Base-by-base conservation (phyloP, 1,140 invertebrate species). In the Heterodera schachtii region DNA sequence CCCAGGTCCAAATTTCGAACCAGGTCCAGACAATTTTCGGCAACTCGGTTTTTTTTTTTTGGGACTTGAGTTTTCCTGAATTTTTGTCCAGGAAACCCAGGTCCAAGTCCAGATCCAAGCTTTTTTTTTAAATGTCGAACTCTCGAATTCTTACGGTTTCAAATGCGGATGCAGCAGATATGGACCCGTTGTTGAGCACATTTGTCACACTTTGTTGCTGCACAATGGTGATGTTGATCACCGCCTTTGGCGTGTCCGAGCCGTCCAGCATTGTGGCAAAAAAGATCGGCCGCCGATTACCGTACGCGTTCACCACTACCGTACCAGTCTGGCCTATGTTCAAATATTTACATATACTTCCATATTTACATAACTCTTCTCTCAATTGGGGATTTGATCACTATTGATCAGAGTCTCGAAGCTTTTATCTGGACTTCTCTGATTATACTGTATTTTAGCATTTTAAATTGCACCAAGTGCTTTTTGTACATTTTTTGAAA, bases 291-390 rank as follows among this genome's bases (percentile, higher is more conserved):
- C 77, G 69, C 5, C 85, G 64, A 31, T 75, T 85, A 0, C 85
- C 84, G 80, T 86, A 85, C 60, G 85, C 75, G 44, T 79, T 67
- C 9, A 84, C 84, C 21, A 66, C 47, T 6, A 85, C 85, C 46
- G 49, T 57, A 7, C 84, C 84, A 11, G 84, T 86, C 52, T 82
- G 69, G 16, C 84, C 84, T 83, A 41, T 9, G 6, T 31, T 69
- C 6, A 69, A 31, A 31, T 31, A 31, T 31, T 31, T 16, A n/a
- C n/a, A 69, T 7, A n/a, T 9, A 69, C 16, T 69, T 69, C 16
- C 19, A 9, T 69, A 9, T 69, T 69, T 69, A 8, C 6, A 16
- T 9, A 69, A 69, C 19, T 31, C n/a, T 43, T 43, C 7, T 43
- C 41, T 8, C 8, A 8, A 69, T 31, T 69, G 7, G 67, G n/a